These are phyloP conservation scores for Auanema freiburgensis DNA, from an alignment of 2,888 invertebrate species.

Conservation along the genomic window DNA sequence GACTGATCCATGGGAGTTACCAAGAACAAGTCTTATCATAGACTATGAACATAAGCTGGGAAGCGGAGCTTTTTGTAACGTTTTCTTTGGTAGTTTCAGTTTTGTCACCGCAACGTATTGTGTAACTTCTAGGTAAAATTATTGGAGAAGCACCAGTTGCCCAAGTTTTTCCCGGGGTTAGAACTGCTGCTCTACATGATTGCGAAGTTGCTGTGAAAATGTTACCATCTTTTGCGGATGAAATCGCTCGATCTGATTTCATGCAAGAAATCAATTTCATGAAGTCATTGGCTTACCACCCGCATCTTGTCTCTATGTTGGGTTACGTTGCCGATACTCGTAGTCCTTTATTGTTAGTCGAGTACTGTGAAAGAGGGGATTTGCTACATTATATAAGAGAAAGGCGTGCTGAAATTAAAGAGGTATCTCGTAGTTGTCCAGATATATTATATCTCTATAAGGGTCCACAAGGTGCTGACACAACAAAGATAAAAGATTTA, in stretches of 20 bases:
- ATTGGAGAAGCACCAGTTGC: slow-evolving; percentile 50
- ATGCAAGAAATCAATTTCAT: slow-evolving; percentile 61
- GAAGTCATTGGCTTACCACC: slow-evolving; percentile 58
- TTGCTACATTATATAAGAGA: slow-evolving; percentile 51
- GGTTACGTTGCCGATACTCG: slow-evolving; percentile 51
- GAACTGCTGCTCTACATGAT: slow-evolving; percentile 37
- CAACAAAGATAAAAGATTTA: slow-evolving; percentile 50
- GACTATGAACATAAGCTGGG: slow-evolving; percentile 56
- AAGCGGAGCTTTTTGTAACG: slow-evolving; percentile 57
- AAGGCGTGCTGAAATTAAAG: slow-evolving; percentile 35
- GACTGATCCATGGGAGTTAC: slow-evolving; percentile 39
- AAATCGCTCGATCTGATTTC: slow-evolving; percentile 53
- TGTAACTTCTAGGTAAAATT: slow-evolving; percentile 33
- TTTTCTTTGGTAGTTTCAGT: slow-evolving; percentile 37
- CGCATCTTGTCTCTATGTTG: slow-evolving; percentile 56
- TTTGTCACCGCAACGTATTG: neutral
- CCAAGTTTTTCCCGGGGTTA: slow-evolving; percentile 37
- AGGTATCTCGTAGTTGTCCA: slow-evolving; percentile 20
- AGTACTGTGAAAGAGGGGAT: slow-evolving; percentile 55
- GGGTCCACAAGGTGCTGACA: slow-evolving; percentile 37
- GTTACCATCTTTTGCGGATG: slow-evolving; percentile 58
- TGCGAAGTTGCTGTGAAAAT: slow-evolving; percentile 56
- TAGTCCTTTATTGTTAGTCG: slow-evolving; percentile 51
- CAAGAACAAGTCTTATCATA: slow-evolving; percentile 39
- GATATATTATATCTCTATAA: too few relatives aligned